These are phyloP conservation scores for Neoitamus cyanurus DNA, from an alignment of 2,888 invertebrate genomes.

Conservation along the genomic window DNA sequence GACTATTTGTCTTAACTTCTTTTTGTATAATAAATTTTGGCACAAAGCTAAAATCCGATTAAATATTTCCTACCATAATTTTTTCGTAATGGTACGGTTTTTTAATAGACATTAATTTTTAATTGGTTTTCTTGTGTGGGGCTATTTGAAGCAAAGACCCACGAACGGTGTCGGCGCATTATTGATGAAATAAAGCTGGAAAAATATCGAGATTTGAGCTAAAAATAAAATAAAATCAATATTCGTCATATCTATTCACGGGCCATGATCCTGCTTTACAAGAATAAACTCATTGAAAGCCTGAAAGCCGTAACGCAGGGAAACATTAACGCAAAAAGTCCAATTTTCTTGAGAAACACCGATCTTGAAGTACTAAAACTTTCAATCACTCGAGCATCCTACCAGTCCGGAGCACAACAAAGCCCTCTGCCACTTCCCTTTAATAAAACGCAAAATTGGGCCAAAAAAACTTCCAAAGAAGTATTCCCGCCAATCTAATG, in stretches of 20 bases:
- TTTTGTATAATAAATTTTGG: too few species aligned
- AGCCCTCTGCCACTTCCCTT: background rate
- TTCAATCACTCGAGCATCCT: background rate
- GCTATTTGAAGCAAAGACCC: too few species aligned
- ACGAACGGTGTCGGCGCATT: too few species aligned
- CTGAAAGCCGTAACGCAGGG: too few species aligned
- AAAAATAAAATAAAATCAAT: background rate
- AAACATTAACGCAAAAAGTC: background rate
- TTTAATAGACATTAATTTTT: too few species aligned
- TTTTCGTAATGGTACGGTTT: too few species aligned
- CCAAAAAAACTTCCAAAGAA: background rate
- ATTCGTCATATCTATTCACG: background rate
- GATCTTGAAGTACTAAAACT: background rate
- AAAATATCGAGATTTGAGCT: too few species aligned
- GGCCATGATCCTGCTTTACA: background rate
- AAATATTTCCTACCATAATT: too few species aligned
- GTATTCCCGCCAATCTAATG: slow-evolving; percentile 33
- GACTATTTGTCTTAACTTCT: too few species aligned
- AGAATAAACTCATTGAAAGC: background rate
- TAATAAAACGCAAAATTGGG: background rate
- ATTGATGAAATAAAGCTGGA: too few species aligned
- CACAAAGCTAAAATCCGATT: too few species aligned
- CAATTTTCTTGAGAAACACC: background rate
- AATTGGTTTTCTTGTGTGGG: too few species aligned
- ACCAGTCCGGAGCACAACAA: background rate